These are phyloP conservation scores for Drosophila subobscura DNA, from an alignment of 1,140 invertebrate species.

Conservation along the genomic window DNA sequence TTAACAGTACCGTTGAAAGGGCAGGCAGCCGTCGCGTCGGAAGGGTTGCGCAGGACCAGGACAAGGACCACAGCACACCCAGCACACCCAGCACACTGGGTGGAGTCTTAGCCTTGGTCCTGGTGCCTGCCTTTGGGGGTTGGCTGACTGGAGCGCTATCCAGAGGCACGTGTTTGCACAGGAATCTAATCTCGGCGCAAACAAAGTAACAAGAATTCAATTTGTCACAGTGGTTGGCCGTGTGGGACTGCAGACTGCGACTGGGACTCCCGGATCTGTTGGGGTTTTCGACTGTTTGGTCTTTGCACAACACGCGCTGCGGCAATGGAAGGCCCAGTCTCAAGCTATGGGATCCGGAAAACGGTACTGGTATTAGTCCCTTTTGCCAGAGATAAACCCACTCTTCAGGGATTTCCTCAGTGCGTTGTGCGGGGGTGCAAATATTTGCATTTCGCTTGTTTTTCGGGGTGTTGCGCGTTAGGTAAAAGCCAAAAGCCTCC, in stretches of 20 bases:
- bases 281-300: conserved; percentile 6
- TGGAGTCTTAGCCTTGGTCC: too few relatives aligned
- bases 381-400: too few relatives aligned
- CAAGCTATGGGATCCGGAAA: conserved; percentile 1
- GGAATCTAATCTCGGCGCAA: conserved; percentile 77
- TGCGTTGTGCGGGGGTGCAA: conserved; percentile 29
- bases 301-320: not conserved
- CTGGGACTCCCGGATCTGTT: conserved; percentile 13
- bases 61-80: not conserved
- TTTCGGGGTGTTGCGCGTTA: conserved; percentile 52
- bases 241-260: not conserved
- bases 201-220: conserved; percentile 82
- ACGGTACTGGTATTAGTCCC: too few relatives aligned
- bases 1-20: conserved; percentile 28
- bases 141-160: conserved; percentile 47
- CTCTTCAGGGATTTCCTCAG: not conserved
- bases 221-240: conserved; percentile 78
- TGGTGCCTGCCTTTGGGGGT: conserved; percentile 9
- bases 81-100: not conserved
- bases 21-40: conserved; percentile 9
- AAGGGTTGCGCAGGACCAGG: not conserved
- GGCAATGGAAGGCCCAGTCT: too few relatives aligned
- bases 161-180: conserved; percentile 66
- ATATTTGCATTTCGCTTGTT: conserved; percentile 73
- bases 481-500: conserved; percentile 60